Conservation (phyloP, 1,140 invertebrate species). For the Dendrolimus punctatus region DNA sequence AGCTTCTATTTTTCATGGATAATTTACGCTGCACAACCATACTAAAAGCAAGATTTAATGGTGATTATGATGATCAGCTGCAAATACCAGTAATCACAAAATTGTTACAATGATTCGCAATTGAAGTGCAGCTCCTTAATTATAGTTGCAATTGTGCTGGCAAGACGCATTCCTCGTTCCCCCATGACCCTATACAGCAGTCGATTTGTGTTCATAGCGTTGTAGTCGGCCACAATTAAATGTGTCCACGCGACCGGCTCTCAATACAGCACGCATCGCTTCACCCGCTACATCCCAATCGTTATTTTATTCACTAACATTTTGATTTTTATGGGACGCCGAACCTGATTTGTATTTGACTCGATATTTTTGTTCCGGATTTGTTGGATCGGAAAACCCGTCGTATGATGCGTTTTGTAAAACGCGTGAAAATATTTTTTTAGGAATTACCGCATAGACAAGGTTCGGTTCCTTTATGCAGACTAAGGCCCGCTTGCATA, state of each 20-base stretch:
- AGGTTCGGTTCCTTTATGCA: too few species aligned
- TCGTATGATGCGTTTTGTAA: constrained; percentile 14
- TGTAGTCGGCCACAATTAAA: constrained; percentile 43
- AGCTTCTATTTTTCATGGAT: too few species aligned
- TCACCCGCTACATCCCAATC: constrained; percentile 14
- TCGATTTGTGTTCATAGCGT: neutral
- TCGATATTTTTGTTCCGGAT: constrained; percentile 28
- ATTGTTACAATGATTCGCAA: too few species aligned
- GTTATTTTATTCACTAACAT: constrained; percentile 17
- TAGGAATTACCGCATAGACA: neutral
- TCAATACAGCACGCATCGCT: constrained; percentile 27
- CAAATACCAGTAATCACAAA: too few species aligned
- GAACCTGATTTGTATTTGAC: constrained; percentile 25
- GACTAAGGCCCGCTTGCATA: too few species aligned
- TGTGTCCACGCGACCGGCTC: constrained; percentile 32
- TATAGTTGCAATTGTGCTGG: too few species aligned
- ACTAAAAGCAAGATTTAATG: too few species aligned
- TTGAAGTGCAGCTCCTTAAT: too few species aligned
- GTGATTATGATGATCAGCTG: too few species aligned
- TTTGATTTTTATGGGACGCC: constrained; percentile 18
- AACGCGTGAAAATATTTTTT: constrained; percentile 8
- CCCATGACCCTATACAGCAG: neutral
- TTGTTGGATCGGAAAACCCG: constrained; percentile 22
- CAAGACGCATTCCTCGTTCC: too few species aligned
- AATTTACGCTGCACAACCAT: too few species aligned